Percentiles rank a stretch among this genome's conserved stretches.
Evolutionary conservation across 53 echinoderm and acorn worm genomes (phyloP).

Genomic region (Echinarachnius parma): DNA sequence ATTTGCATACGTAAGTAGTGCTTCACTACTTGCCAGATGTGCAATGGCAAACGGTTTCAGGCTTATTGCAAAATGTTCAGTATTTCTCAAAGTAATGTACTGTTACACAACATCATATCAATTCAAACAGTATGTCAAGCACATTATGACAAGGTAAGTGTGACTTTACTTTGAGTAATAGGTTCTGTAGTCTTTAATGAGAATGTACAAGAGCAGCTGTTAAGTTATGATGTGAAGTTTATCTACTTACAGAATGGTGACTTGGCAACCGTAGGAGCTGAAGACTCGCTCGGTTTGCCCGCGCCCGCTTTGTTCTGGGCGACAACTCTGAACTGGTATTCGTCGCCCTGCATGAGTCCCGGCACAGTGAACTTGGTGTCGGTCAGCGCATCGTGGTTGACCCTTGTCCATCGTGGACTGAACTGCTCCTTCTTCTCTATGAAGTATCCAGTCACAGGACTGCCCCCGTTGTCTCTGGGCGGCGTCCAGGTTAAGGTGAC

Average conservation of each 20-base stretch:
- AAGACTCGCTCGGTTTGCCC: conserved; percentile 70
- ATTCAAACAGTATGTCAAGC: too few relatives aligned
- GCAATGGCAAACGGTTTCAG: too few relatives aligned
- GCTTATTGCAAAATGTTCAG: too few relatives aligned
- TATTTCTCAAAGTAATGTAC: too few relatives aligned
- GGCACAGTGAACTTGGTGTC: conserved; percentile 74
- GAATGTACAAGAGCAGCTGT: too few relatives aligned
- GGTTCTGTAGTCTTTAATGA: too few relatives aligned
- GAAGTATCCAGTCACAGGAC: conserved; percentile 75
- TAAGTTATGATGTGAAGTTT: too few relatives aligned
- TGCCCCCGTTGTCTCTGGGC: conserved; percentile 83
- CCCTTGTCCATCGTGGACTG: conserved; percentile 76
- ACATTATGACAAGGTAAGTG: too few relatives aligned
- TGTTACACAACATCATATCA: too few relatives aligned
- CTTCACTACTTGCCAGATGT: too few relatives aligned
- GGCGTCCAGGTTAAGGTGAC: conserved; percentile 76
- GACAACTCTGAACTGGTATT: conserved; percentile 79
- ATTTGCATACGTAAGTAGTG: too few relatives aligned
- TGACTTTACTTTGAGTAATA: too few relatives aligned
- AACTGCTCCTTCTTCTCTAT: conserved; percentile 85
- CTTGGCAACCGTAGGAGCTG: conserved; percentile 60
- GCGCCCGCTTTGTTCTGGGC: conserved; percentile 83
- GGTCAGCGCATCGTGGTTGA: conserved; percentile 52
- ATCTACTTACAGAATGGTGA: conserved; percentile 82
- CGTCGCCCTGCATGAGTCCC: conserved; percentile 74